These are phyloP conservation scores for Sacculina carcini DNA, from an alignment of 2,888 invertebrate species.

Conservation along the genomic window DNA sequence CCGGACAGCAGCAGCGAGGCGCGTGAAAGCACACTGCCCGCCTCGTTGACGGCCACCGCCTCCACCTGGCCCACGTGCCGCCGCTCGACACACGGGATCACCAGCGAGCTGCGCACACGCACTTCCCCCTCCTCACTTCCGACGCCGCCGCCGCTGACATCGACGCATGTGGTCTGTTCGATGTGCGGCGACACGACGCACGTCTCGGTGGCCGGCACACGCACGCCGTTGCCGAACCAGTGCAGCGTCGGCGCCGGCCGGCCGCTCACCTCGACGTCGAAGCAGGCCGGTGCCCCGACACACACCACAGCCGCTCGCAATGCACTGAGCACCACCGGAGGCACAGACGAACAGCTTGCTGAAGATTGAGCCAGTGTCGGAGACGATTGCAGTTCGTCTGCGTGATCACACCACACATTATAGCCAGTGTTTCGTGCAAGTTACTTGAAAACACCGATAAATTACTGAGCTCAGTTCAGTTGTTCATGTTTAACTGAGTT, in stretches of 20 bases:
- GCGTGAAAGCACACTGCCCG: constrained; percentile 48
- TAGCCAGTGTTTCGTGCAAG: too few species aligned
- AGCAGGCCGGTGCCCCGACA: constrained; percentile 31
- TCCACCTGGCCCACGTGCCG: constrained; percentile 48
- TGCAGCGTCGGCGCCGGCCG: constrained; percentile 40
- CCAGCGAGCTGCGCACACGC: too few species aligned
- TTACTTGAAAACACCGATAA: too few species aligned
- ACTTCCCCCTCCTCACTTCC: too few species aligned
- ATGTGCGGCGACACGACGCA: constrained; percentile 31
- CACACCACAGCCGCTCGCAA: constrained; percentile 17
- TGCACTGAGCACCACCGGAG: constrained; percentile 10
- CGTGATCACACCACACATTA: too few species aligned
- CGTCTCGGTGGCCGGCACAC: constrained; percentile 30
- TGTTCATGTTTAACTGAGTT: too few species aligned
- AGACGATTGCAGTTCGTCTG: too few species aligned
- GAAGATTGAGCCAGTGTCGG: too few species aligned
- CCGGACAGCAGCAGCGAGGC: constrained; percentile 52
- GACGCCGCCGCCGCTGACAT: too few species aligned
- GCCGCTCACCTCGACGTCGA: constrained; percentile 40
- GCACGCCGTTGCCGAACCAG: constrained; percentile 37
- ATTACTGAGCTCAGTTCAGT: too few species aligned
- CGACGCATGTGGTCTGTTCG: too few species aligned
- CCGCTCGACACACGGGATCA: not conserved
- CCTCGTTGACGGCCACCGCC: constrained; percentile 46
- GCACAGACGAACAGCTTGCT: too few species aligned